A percentile compares a stretch with the other conserved stretches of the same genome.
Evolutionary conservation across 1,140 invertebrate genomes (phyloP).

Genomic region (Drosophila varians): DNA sequence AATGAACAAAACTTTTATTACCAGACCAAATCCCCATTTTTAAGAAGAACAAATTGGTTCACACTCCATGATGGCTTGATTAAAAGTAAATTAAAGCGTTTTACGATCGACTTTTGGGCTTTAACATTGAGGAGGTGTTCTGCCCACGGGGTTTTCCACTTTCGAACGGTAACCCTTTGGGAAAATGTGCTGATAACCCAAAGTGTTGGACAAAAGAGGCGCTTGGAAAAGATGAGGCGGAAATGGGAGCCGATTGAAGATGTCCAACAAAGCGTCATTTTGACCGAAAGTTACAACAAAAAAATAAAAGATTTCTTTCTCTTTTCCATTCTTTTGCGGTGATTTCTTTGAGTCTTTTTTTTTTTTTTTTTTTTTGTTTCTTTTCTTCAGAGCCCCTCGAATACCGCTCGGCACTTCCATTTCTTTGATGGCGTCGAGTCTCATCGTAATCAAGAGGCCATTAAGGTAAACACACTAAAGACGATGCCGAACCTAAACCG

Average conservation of each 20-base stretch:
- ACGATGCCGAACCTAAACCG: constrained; percentile 14
- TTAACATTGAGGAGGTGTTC: constrained; percentile 26
- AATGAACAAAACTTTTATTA: constrained; percentile 15
- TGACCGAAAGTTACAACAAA: constrained; percentile 41
- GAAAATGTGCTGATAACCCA: constrained; percentile 41
- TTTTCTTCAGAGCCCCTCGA: neutral
- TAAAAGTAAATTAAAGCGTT: constrained; percentile 58
- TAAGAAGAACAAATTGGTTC: constrained; percentile 59
- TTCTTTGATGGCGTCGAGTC: constrained; percentile 32
- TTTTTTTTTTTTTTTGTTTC: too few relatives aligned
- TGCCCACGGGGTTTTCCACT: constrained; percentile 39
- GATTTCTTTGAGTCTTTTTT: constrained; percentile 27
- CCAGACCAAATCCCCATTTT: neutral
- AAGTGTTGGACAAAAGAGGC: constrained; percentile 61
- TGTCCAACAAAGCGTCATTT: constrained; percentile 33
- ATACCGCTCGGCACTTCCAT: constrained; percentile 14
- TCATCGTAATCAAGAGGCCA: constrained; percentile 69
- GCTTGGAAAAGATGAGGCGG: constrained; percentile 64
- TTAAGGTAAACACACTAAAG: constrained; percentile 60
- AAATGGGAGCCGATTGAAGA: constrained; percentile 54
- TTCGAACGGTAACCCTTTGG: constrained; percentile 6
- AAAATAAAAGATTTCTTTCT: constrained; percentile 38
- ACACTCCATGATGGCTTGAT: constrained; percentile 64
- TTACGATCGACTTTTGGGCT: constrained; percentile 37
- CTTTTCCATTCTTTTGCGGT: constrained; percentile 34